phyloP scores from a whole-genome alignment of 2,888 invertebrate genomes.

The Troides oblongomaculatus region DNA sequence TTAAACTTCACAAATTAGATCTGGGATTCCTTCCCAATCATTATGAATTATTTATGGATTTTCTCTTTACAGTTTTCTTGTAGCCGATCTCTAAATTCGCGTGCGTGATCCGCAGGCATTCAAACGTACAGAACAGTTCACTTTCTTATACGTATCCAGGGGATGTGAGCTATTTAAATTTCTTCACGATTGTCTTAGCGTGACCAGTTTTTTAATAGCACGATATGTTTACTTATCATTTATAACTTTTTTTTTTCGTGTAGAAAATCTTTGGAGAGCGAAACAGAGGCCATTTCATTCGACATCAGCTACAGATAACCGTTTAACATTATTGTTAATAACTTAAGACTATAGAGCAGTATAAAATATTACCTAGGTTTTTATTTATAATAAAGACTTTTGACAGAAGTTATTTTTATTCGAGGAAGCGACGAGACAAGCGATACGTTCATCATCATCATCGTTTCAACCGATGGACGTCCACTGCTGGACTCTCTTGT shows the following conservation, averaged over 20 bases:
- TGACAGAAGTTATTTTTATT: no score
- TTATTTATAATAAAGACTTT: no score
- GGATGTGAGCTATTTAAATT: conserved; percentile 9
- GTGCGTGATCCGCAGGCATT: conserved; percentile 13
- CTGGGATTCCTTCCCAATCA: conserved; percentile 5
- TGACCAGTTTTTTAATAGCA: background rate
- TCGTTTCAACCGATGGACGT: no score
- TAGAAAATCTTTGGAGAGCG: no score
- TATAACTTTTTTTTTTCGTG: background rate
- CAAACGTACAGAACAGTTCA: conserved; percentile 5
- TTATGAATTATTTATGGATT: conserved; percentile 22
- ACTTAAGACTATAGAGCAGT: no score
- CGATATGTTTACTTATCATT: background rate
- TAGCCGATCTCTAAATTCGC: conserved; percentile 26
- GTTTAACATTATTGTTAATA: no score
- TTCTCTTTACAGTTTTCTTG: conserved; percentile 25
- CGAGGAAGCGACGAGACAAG: no score
- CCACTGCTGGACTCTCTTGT: no score
- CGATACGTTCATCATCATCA: no score
- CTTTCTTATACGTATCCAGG: conserved; percentile 17
- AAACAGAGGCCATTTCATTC: no score
- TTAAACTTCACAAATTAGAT: background rate
- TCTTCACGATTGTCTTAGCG: conserved; percentile 11
- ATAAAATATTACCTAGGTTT: no score
- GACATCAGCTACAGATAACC: no score